These are phyloP conservation scores for Scaptomyza parva DNA, from an alignment of 2,888 invertebrate species.

Conservation along the genomic window DNA sequence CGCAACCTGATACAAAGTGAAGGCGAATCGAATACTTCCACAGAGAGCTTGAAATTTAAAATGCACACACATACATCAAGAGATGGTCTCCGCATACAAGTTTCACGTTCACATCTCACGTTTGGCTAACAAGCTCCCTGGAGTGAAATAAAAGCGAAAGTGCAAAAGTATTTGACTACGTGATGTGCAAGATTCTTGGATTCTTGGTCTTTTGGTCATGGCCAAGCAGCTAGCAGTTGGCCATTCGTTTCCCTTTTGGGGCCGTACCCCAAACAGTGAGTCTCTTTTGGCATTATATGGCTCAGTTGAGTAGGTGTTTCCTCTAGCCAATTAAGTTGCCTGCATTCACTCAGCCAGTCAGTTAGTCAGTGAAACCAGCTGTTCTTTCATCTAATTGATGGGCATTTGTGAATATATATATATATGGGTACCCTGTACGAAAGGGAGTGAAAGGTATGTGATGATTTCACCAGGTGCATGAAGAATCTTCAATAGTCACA, in stretches of 20 bases:
- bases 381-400: constrained; percentile 54
- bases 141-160: constrained; percentile 81
- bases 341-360: constrained; percentile 16
- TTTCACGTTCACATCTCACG: constrained; percentile 65
- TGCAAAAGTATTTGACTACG: constrained; percentile 78
- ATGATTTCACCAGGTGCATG: no score
- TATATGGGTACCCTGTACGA: constrained; percentile 5
- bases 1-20: constrained; percentile 53
- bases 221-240: constrained; percentile 12
- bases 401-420: constrained; percentile 18
- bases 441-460: background rate
- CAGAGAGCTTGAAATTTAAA: constrained; percentile 63
- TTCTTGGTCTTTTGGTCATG: constrained; percentile 7
- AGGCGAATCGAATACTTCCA: constrained; percentile 12
- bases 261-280: background rate
- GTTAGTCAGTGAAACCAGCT: constrained; percentile 29
- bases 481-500: no score
- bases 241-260: constrained; percentile 17
- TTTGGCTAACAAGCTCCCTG: constrained; percentile 82
- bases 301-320: constrained; percentile 53
- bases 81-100: constrained; percentile 29
- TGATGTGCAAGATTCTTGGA: constrained; percentile 58
- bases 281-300: constrained; percentile 24
- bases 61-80: constrained; percentile 56
- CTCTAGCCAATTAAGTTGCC: constrained; percentile 53